Conservation (phyloP, 2,888 invertebrate species). For the Notodonta dromedarius region DNA sequence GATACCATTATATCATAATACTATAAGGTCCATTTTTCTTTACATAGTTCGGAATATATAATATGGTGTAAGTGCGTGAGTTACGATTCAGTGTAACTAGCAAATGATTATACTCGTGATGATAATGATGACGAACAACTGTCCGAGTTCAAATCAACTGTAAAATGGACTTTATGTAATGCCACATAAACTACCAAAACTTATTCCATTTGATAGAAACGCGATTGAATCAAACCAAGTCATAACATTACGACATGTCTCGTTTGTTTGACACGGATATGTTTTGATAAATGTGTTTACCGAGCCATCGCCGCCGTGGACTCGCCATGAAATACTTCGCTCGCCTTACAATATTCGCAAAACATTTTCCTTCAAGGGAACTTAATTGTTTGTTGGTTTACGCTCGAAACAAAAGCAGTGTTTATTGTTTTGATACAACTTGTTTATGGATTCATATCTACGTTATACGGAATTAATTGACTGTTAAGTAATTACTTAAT, state of each 20-base stretch:
- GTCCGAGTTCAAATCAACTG: too few species aligned
- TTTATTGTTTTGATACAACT: background rate
- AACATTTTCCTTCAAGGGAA: conserved; percentile 31
- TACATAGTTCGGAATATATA: too few species aligned
- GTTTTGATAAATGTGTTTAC: conserved; percentile 64
- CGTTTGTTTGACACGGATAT: conserved; percentile 34
- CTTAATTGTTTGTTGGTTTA: background rate
- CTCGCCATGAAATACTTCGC: conserved; percentile 39
- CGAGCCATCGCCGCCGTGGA: conserved; percentile 30
- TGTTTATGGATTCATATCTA: background rate
- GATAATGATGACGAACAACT: too few species aligned
- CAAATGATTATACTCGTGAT: too few species aligned
- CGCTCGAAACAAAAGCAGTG: background rate
- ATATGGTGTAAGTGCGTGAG: too few species aligned
- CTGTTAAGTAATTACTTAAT: background rate
- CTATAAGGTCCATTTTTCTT: too few species aligned
- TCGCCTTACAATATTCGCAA: conserved; percentile 41
- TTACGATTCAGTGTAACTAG: too few species aligned
- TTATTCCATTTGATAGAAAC: background rate
- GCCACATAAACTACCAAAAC: background rate
- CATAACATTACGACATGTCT: conserved; percentile 23
- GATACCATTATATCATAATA: too few species aligned
- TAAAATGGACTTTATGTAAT: too few species aligned
- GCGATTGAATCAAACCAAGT: background rate
- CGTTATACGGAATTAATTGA: background rate